Percentiles rank a stretch among this genome's conserved stretches.
These are phyloP conservation scores for Shargacucullia verbasci DNA, from an alignment of 2,888 invertebrate species.

Conservation along the genomic window DNA sequence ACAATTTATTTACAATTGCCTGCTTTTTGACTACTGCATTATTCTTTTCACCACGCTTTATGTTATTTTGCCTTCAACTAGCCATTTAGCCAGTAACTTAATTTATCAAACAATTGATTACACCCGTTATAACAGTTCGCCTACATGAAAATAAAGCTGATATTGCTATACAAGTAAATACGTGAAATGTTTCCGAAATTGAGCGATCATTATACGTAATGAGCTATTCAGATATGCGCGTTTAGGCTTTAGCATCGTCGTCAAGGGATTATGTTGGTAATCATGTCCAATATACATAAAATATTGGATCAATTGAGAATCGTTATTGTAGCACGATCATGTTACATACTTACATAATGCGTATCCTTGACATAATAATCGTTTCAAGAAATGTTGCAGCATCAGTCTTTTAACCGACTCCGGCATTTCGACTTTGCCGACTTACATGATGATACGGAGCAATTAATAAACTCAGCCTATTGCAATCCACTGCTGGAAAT, in stretches of 20 bases:
- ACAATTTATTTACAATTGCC: background rate
- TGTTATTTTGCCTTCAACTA: no score
- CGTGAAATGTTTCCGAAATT: conserved; percentile 22
- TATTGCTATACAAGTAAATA: conserved; percentile 13
- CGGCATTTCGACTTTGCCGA: no score
- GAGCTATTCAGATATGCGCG: conserved; percentile 17
- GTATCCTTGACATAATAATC: no score
- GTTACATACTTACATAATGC: no score
- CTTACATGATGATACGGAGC: no score
- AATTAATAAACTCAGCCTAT: no score
- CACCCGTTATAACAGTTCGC: conserved; percentile 5
- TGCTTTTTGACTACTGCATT: no score
- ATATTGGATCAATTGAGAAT: conserved; percentile 24
- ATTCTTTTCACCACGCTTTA: no score
- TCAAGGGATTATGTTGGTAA: conserved; percentile 30
- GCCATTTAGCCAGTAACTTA: conserved; percentile 1
- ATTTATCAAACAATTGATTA: conserved; percentile 15
- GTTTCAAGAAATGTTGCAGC: no score
- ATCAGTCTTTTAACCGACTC: no score
- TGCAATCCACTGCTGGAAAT: no score
- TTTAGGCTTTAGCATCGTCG: conserved; percentile 25
- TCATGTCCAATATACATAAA: conserved; percentile 13
- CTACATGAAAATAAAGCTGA: conserved; percentile 11
- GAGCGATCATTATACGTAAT: conserved; percentile 33
- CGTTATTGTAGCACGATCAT: background rate